Evolutionary conservation across 2,888 invertebrate species (phyloP), one percentile per base, ranked within the genome.

Genomic region (Pasiphila rectangulata): DNA sequence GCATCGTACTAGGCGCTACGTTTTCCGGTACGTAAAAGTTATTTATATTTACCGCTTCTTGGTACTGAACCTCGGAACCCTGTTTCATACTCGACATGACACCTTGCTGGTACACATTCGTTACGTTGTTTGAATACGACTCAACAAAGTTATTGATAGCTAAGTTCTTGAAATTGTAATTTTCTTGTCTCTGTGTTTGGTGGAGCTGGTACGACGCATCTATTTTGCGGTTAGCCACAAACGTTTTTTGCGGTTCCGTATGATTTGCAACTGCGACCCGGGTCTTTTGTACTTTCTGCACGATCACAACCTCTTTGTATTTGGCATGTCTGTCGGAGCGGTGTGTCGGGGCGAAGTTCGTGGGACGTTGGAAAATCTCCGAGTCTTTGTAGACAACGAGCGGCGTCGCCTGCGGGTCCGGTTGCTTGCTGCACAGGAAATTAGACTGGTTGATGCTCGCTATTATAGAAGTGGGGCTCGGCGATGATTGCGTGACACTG

Each of bases 381-480:
- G 57, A 54, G 21, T 67, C 63, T 41, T 71, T 74, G 55, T 54
- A 67, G 1, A 62, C 47, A 4, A 62, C 52, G 4, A 43, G 42
- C 47, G 59, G 64, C 13, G 61, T 43, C 1, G 58, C 30, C 10
- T 64, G 74, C 1, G 67, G 53, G 0, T 77, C 78, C 25, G 68
- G 61, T 19, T 27, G 54, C 49, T 79, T 79, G 48, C 81, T 85
- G 67, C 87, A 88, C 42, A 89, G 63, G 64, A 73, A 90, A 57
- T 77, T 85, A 0, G 89, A 86, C 44, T 89, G 90, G 54, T 90
- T 89, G 58, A 89, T 85, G 57, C 78, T 85, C 17, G 72, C 59
- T 43, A 89, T 89, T 30, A 90, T 83, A 2, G 88, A 83, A 1
- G 78, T 89, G 7, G 90, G 89, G 51, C 89, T 90, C 1, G 90